phyloP scores from a whole-genome alignment of 2,113 vertebrate species.

The Pituophis catenifer region DNA sequence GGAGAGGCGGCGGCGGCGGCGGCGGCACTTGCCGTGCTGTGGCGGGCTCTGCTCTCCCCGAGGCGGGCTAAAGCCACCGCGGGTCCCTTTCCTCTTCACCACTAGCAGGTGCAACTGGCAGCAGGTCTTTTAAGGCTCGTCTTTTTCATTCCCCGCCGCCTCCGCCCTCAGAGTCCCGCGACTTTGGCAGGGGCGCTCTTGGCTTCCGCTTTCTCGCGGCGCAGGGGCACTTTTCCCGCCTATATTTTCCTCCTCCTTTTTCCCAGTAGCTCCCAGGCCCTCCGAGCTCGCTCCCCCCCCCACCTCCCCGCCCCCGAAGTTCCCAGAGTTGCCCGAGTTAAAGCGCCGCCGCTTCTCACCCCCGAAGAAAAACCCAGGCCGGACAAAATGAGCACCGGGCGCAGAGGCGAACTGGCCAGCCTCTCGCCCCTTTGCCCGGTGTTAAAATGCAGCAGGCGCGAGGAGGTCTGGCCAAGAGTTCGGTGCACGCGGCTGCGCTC shows the following conservation, averaged over 20 bases:
- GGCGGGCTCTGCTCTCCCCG: slow-evolving; percentile 27
- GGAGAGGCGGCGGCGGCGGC: slow-evolving; percentile 38
- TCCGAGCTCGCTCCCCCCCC: slow-evolving; percentile 13
- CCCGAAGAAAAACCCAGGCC: not conserved
- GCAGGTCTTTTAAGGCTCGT: not conserved
- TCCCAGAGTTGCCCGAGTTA: slow-evolving; percentile 60
- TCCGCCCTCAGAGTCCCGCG: not conserved
- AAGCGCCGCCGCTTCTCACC: slow-evolving; percentile 43
- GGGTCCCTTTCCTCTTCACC: slow-evolving; percentile 30
- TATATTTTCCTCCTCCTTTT: not conserved
- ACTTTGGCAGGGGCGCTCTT: not conserved
- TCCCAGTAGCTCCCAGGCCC: not conserved
- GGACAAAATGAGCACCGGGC: slow-evolving; percentile 8
- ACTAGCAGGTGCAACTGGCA: slow-evolving; percentile 41
- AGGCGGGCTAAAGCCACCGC: slow-evolving; percentile 43
- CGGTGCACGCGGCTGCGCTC: not conserved
- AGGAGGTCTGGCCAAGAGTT: not conserved
- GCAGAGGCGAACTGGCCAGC: not conserved
- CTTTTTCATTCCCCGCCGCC: not conserved
- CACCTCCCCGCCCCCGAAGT: slow-evolving; percentile 39
- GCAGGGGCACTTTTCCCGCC: slow-evolving; percentile 1
- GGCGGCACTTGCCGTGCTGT: slow-evolving; percentile 10
- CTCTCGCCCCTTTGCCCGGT: not conserved
- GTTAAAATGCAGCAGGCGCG: slow-evolving; percentile 1
- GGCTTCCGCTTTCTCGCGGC: not conserved